Conservation (phyloP, 1,140 invertebrate species). For the Zaprionus ghesquierei region DNA sequence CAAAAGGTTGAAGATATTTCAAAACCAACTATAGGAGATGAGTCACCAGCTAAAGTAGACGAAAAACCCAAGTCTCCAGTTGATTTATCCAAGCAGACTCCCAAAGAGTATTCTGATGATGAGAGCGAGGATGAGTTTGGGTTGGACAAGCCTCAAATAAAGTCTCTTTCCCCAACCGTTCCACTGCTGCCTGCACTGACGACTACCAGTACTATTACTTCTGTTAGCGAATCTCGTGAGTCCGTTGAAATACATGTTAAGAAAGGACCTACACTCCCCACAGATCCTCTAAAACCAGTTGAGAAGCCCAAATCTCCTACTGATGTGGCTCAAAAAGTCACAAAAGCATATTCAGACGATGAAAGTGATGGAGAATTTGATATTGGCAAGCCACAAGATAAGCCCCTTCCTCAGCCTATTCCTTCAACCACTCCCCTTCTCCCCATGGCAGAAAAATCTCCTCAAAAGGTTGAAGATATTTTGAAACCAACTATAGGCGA, state of each 20-base stretch:
- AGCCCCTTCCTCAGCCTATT: background rate
- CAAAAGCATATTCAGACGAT: constrained; percentile 1
- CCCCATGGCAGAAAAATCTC: background rate
- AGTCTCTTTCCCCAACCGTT: background rate
- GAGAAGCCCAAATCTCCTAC: background rate
- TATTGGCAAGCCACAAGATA: background rate
- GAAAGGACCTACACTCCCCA: background rate
- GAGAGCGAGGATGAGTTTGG: background rate
- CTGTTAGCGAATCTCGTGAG: background rate
- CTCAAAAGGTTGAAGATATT: background rate
- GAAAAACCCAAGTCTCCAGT: too few relatives aligned
- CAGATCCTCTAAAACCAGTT: background rate
- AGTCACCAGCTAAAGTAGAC: too few relatives aligned
- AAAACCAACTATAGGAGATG: too few relatives aligned
- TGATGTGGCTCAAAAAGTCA: background rate
- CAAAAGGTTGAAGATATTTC: too few relatives aligned
- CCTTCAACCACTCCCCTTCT: background rate
- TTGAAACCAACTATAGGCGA: background rate
- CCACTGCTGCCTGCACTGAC: background rate
- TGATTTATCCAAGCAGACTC: too few relatives aligned
- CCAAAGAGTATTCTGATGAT: too few relatives aligned
- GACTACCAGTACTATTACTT: background rate
- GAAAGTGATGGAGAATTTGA: constrained; percentile 1
- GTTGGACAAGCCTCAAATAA: background rate
- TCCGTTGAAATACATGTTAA: background rate